Base-by-base conservation (phyloP, 2,113 vertebrate genomes). In the Sapayoa aenigma region DNA sequence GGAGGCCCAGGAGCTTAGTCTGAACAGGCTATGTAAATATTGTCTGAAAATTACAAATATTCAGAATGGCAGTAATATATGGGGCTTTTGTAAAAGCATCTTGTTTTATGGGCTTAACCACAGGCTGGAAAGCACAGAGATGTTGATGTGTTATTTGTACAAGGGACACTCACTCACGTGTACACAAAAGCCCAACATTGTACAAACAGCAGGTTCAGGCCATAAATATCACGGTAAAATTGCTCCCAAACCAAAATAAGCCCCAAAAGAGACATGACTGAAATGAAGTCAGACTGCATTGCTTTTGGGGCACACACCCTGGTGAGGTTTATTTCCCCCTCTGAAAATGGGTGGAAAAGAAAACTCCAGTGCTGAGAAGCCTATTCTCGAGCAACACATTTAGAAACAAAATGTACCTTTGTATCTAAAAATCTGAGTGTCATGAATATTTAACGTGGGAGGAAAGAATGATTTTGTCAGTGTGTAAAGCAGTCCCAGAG, bases 371-470 rank as follows among this genome's bases (percentile, higher is more conserved):
- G 87, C 92, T 2, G 56, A 96, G 94, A 69, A 95, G 73, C 93
- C 80, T 91, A 62, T 96, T 97, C 87, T 90, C 90, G 91, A 98
- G 96, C 96, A 96, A 96, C 93, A 96, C 95, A 96, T 97, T 98
- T 97, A 96, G 96, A 97, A 98, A 97, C 97, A 98, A 97, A 98
- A 98, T 97, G 98, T 98, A 97, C 97, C 96, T 98, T 97, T 97
- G 98, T 98, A 97, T 97, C 97, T 97, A 97, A 97, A 98, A 97
- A 97, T 96, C 93, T 12, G 93, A 97, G 89, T 67, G 88, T 62
- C 94, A 97, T 98, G 97, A 98, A 98, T 98, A 98, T 98, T 98
- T 98, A 98, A 98, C 37, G 7, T 44, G 18, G 52, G 95, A 95
- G 97, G 96, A 86, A 97, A 97, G 97, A 98, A 98, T 97, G 97